These are phyloP conservation scores for Fundulus diaphanus DNA, from an alignment of 2,797 vertebrate genomes.

Conservation along the genomic window DNA sequence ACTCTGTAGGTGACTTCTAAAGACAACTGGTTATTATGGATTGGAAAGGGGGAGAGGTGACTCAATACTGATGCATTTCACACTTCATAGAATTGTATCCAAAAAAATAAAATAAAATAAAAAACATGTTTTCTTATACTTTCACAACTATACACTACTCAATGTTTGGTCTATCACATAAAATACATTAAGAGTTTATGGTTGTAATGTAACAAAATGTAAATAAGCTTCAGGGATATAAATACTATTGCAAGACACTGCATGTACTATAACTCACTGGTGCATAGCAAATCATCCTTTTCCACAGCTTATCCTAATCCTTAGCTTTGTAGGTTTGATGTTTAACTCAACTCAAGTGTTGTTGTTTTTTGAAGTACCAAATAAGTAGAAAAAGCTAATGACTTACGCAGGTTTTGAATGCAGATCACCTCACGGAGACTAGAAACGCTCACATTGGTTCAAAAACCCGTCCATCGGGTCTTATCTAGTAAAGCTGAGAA, in stretches of 20 bases:
- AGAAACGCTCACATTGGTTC: background rate
- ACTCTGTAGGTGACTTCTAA: background rate
- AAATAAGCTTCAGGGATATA: background rate
- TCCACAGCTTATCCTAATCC: background rate
- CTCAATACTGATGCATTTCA: background rate
- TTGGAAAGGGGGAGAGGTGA: background rate
- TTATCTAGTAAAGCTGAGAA: constrained; percentile 6
- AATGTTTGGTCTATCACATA: background rate
- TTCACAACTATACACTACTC: background rate
- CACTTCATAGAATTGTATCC: background rate
- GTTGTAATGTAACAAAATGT: background rate
- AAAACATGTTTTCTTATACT: background rate
- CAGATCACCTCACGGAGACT: background rate
- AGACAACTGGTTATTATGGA: background rate
- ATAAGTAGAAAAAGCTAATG: background rate
- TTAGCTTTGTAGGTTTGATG: background rate
- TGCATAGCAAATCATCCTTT: too few relatives aligned
- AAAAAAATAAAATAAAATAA: background rate
- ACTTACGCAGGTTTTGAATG: background rate
- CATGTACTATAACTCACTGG: background rate
- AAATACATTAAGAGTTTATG: background rate
- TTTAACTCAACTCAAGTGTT: background rate
- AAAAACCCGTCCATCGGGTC: background rate
- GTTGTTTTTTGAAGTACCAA: background rate
- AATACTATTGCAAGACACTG: background rate